Conservation (phyloP, 1,140 invertebrate species). For the Tribolium madens region DNA sequence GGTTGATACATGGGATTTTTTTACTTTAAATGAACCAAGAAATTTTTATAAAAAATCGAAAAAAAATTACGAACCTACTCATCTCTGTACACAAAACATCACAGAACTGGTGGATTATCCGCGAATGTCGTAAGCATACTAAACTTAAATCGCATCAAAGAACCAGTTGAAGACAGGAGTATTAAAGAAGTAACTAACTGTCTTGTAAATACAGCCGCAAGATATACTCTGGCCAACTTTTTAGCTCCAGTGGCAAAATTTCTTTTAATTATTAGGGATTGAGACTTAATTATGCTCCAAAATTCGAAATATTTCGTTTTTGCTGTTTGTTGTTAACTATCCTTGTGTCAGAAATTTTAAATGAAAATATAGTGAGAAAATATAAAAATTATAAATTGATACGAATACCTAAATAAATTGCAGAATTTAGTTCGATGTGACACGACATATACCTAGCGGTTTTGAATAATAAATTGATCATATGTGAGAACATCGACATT, state of each 20-base stretch:
- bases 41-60: background rate
- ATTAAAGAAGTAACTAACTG: conserved; percentile 36
- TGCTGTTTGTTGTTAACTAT: no score
- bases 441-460: no score
- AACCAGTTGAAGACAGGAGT: conserved; percentile 38
- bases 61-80: conserved; percentile 16
- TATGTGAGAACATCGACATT: no score
- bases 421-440: no score
- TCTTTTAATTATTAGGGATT: background rate
- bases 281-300: background rate
- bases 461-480: no score
- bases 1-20: no score
- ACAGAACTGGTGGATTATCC: conserved; percentile 32
- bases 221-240: conserved; percentile 42
- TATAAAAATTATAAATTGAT: no score
- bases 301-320: background rate
- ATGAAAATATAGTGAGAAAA: no score
- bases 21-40: no score
- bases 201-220: conserved; percentile 31
- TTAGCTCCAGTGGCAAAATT: conserved; percentile 22
- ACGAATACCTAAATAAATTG: no score
- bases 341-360: no score
- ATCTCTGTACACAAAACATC: conserved; percentile 39
- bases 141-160: conserved; percentile 38
- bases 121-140: conserved; percentile 36